phyloP scores from a whole-genome alignment of 2,888 invertebrate genomes.

The Amiota communis region DNA sequence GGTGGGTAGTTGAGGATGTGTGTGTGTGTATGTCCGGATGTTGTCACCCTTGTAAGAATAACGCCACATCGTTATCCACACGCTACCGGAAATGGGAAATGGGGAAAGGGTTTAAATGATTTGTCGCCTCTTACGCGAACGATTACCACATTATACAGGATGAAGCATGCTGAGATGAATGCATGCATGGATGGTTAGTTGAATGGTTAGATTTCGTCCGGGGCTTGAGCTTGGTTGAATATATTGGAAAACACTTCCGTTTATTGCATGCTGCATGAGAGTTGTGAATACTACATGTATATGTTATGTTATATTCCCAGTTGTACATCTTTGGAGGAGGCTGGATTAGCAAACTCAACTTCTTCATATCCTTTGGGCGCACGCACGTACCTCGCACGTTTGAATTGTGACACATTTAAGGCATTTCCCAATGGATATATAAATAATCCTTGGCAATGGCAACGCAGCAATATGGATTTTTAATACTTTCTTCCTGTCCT shows the following conservation, averaged over 20 bases:
- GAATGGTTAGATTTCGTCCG: not conserved
- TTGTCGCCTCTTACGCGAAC: conserved; percentile 72
- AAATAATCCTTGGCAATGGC: conserved; percentile 59
- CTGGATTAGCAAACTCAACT: not conserved
- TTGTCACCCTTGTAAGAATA: conserved; percentile 58
- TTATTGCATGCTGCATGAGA: conserved; percentile 56
- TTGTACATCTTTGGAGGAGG: conserved; percentile 42
- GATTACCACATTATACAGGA: conserved; percentile 71
- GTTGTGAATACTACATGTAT: too few relatives aligned
- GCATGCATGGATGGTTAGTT: conserved; percentile 23
- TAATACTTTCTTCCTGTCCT: not conserved
- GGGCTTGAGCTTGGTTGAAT: conserved; percentile 21
- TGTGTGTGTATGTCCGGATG: conserved; percentile 36
- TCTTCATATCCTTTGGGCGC: conserved; percentile 13
- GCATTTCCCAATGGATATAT: conserved; percentile 68
- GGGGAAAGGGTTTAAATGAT: conserved; percentile 64
- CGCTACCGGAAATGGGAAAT: conserved; percentile 29
- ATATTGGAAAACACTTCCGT: conserved; percentile 66
- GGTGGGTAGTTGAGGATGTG: not conserved
- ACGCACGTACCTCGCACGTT: conserved; percentile 30
- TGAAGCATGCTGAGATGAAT: conserved; percentile 45
- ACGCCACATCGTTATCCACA: conserved; percentile 36
- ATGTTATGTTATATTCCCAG: conserved; percentile 56
- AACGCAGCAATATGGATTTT: conserved; percentile 39
- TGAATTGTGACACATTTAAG: conserved; percentile 70